Evolutionary conservation across 1,140 invertebrate genomes (phyloP).

Genomic region (Tetragnatha versicolor): DNA sequence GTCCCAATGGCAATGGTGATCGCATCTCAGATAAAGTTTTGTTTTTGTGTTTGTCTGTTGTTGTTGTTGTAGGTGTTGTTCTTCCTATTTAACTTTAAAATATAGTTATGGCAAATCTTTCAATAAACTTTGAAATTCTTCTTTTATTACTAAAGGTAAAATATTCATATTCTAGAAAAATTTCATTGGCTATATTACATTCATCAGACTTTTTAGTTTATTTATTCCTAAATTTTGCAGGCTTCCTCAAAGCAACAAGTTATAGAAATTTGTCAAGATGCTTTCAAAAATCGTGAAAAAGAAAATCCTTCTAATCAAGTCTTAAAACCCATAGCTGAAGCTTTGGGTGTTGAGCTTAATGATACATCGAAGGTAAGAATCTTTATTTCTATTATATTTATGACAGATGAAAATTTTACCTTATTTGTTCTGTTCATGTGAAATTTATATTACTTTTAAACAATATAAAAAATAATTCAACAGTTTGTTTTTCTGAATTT

Average conservation of each 20-base stretch:
- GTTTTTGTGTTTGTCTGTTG: constrained; percentile 1
- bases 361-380: constrained; percentile 33
- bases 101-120: not conserved
- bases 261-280: constrained; percentile 40
- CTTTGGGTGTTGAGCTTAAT: constrained; percentile 1
- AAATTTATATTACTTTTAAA: not conserved
- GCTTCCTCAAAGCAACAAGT: constrained; percentile 53
- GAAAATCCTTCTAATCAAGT: constrained; percentile 20
- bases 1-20: too few relatives aligned
- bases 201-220: too few relatives aligned
- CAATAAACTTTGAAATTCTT: constrained; percentile 41
- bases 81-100: not conserved
- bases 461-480: not conserved
- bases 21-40: too few relatives aligned
- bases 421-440: not conserved
- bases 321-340: constrained; percentile 18
- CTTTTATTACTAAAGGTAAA: constrained; percentile 37
- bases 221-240: too few relatives aligned
- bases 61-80: not conserved
- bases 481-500: too few relatives aligned
- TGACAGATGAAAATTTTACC: too few relatives aligned
- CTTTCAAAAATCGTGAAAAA: constrained; percentile 46
- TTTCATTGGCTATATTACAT: not conserved
- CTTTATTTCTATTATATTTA: not conserved
- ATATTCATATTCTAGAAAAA: not conserved